Base-by-base conservation (phyloP, 2,888 invertebrate species). In the Mesochorus sp. region DNA sequence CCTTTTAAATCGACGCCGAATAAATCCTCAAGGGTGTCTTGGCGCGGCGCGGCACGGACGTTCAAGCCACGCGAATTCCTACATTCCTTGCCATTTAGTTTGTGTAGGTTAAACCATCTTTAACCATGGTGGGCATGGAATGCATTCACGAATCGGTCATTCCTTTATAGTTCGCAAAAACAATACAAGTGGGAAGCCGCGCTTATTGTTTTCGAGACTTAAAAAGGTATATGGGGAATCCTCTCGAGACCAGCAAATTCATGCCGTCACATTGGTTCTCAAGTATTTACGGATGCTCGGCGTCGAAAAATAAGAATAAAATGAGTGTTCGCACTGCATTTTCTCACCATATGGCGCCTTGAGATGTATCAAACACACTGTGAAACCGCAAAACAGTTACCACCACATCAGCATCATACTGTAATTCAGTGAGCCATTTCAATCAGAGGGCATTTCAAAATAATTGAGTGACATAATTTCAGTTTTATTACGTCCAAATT, bases 71-170 rank as follows among this genome's bases (percentile, higher is more conserved):
- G 75, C 62, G 73, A 80, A 80, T 82, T 82, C 80, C 81, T 71
- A 77, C 82, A 83, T 84, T 84, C 83, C 82, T 72, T 80, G 72
- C 80, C 81, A 81, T 80, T 84, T n/a, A n/a, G n/a, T n/a, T 82
- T 75, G 80, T 49, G 68, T 53, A 68, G 62, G 21, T 24, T 70
- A 49, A 10, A 24, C 51, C 28, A 62, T 77, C 37, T 57, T 67
- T 51, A 61, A 28, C 72, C 55, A 8, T 24, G 17, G 24, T 26
- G n/a, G 34, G 17, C 37, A 19, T 19, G 44, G 62, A 73, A 73
- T 57, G 55, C 55, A 47, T 57, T 61, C 24, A 57, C 34, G 51
- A 61, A 71, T 66, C 67, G 62, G 10, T 47, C 21, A 28, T 57
- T 53, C 61, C 55, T 34, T 62, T 62, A 10, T 73, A 28, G 55